phyloP scores from a whole-genome alignment of 1,140 invertebrate species.

The Vollenhovia emeryi region DNA sequence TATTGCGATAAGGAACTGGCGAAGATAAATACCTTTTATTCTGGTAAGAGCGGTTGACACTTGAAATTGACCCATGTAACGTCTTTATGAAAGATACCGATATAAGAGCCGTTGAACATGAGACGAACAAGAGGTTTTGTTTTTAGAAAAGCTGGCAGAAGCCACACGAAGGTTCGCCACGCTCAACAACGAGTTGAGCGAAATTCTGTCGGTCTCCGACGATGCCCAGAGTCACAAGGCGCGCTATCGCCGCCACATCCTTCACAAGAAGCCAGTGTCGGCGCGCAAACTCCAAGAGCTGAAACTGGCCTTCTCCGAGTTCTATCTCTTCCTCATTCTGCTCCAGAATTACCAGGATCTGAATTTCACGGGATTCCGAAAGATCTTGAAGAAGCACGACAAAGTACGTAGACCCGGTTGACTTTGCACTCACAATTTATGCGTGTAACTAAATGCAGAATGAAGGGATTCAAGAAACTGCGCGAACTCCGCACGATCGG shows the following conservation, averaged over 20 bases:
- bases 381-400: constrained; percentile 98
- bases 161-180: constrained; percentile 93
- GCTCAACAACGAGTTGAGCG: constrained; percentile 90
- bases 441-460: not conserved
- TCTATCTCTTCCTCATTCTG: constrained; percentile 95
- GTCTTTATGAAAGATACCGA: not conserved
- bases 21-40: constrained; percentile 96
- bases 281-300: constrained; percentile 92
- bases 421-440: not conserved
- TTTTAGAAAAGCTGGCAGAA: constrained; percentile 93
- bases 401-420: constrained; percentile 87
- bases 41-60: constrained; percentile 84
- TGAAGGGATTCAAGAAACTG: not conserved
- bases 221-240: constrained; percentile 84
- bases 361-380: constrained; percentile 96
- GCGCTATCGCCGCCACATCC: constrained; percentile 82
- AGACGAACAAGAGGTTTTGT: not conserved
- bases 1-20: constrained; percentile 94
- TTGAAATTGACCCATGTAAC: no score
- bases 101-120: not conserved
- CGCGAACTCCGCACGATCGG: not conserved
- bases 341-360: constrained; percentile 91
- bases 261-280: constrained; percentile 85
- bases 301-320: constrained; percentile 96
- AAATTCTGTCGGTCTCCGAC: constrained; percentile 83